Evolutionary conservation across 2,113 vertebrate species (phyloP), one percentile per base, ranked within the genome.

Genomic region (Myrmecobius fasciatus): DNA sequence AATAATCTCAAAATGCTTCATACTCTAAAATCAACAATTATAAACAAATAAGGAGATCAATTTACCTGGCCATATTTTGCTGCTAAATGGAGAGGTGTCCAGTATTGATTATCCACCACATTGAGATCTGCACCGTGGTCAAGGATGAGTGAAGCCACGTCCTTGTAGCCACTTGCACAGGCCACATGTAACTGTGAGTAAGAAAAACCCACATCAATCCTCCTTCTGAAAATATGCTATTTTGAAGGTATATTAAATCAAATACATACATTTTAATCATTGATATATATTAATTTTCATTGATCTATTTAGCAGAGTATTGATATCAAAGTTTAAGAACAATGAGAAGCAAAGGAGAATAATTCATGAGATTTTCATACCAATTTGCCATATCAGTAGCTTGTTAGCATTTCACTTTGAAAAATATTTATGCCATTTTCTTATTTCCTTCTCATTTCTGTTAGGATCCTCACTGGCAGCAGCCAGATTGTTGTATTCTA

Each of bases 31-130:
- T 1, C 2, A 56, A 17, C 20, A 48, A 3, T 56, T 8, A 3
- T 88, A 89, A 51, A 48, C 12, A 89, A 91, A 8, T 91, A 91
- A 95, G 75, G 89, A 49, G 28, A 12, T 25, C 56, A 1, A 3
- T 52, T 98, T 99, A 99, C 99, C 99, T 99, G 99, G 96, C 99
- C 99, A 52, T 99, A 99, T 98, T 99, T 99, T 95, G 99, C 99
- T 95, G 99, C 99, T 97, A 99, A 97, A 95, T 99, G 99, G 25
- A 99, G 98, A 3, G 99, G 99, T 11, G 99, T 99, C 99, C 99
- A 99, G 95, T 98, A 98, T 95, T 97, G 98, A 96, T 98, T 98
- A 97, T 99, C 99, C 17, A 91, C 96, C 2, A 97, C 96, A 89
- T 99, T 99, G 95, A 99, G 98, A 96, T 99, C 99, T 1, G 99